Evolutionary conservation across 1,140 invertebrate species (phyloP).

Genomic region (Lordiphosa collinella): DNA sequence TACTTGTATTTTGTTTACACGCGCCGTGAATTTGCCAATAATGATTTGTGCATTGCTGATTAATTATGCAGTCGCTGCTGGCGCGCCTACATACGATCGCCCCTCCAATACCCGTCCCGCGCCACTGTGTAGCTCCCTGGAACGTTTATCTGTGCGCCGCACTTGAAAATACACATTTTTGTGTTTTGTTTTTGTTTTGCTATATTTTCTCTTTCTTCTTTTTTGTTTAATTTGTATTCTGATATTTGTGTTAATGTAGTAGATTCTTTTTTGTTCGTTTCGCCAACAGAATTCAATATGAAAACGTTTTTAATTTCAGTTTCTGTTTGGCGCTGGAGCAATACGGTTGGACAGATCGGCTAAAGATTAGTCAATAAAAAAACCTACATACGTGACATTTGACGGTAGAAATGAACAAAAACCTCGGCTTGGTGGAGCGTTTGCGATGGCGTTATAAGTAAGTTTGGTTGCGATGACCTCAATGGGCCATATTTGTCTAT

Average conservation of each 20-base stretch:
- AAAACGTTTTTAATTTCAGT: conserved; percentile 66
- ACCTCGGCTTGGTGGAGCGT: conserved; percentile 65
- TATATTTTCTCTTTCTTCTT: conserved; percentile 30
- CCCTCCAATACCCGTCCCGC: background rate
- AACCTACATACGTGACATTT: conserved; percentile 16
- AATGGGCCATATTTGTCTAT: conserved; percentile 30
- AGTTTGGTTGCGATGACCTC: conserved; percentile 44
- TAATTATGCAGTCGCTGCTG: conserved; percentile 49
- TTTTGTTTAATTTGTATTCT: conserved; percentile 57
- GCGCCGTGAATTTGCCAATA: conserved; percentile 16
- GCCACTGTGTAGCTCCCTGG: conserved; percentile 2
- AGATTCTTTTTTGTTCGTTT: conserved; percentile 26
- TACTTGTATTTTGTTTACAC: conserved; percentile 9
- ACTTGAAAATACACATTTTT: conserved; percentile 45
- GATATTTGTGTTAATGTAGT: conserved; percentile 62
- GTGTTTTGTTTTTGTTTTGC: conserved; percentile 22
- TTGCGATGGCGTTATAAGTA: conserved; percentile 70
- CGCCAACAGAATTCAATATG: conserved; percentile 43
- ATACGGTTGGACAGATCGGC: conserved; percentile 52
- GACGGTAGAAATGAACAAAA: conserved; percentile 52
- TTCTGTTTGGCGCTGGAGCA: conserved; percentile 59
- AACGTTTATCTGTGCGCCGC: conserved; percentile 35
- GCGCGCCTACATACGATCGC: conserved; percentile 26
- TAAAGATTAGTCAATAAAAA: conserved; percentile 12
- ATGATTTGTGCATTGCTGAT: conserved; percentile 24